Conservation (phyloP, 1,140 invertebrate genomes). For the Penaeus indicus region DNA sequence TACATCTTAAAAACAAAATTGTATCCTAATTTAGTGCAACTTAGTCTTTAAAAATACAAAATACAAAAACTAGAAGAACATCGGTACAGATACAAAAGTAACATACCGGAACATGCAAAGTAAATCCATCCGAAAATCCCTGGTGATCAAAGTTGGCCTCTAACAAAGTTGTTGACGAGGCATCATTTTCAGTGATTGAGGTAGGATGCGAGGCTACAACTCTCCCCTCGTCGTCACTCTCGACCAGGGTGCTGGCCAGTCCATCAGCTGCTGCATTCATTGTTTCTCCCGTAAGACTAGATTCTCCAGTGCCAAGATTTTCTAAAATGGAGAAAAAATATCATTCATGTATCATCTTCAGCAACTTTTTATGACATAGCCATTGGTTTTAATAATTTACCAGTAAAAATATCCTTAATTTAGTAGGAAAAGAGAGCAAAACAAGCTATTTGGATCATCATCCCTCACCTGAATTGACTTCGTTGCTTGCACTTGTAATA, state of each 20-base stretch:
- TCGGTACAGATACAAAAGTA: background rate
- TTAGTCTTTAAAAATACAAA: background rate
- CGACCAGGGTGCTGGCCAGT: constrained; percentile 26
- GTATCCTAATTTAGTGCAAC: background rate
- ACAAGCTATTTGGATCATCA: background rate
- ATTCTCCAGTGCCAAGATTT: background rate
- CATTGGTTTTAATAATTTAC: too few species aligned
- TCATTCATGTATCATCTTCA: too few species aligned
- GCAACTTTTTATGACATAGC: too few species aligned
- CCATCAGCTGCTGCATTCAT: constrained; percentile 1
- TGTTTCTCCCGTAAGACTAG: constrained; percentile 27
- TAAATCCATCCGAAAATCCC: constrained; percentile 49
- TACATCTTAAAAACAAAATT: background rate
- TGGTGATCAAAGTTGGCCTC: constrained; percentile 53
- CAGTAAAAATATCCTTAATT: too few species aligned
- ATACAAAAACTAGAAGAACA: too few species aligned
- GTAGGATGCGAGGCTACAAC: constrained; percentile 32
- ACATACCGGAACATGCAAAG: constrained; percentile 47
- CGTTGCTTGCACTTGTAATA: constrained; percentile 20
- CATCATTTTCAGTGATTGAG: background rate
- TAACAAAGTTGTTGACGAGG: constrained; percentile 40
- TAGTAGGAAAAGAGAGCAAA: background rate
- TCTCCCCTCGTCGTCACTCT: constrained; percentile 36
- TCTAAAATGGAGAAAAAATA: too few species aligned
- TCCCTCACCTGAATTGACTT: constrained; percentile 33